Evolutionary conservation across 2,113 vertebrate genomes (phyloP), one percentile per base, ranked within the genome.

Genomic region (Coregonus clupeaformis): DNA sequence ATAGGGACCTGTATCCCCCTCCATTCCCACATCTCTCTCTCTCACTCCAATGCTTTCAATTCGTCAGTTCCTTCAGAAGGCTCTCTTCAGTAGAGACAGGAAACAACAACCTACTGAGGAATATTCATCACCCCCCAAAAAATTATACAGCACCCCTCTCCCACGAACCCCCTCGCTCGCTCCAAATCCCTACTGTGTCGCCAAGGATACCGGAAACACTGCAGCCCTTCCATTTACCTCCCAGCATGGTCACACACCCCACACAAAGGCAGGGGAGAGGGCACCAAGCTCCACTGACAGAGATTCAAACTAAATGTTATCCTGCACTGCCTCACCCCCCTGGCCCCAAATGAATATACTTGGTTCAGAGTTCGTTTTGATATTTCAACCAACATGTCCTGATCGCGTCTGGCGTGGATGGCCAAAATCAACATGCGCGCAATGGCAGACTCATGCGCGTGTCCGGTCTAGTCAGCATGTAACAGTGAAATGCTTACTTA

Each of bases 51-150:
- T 83, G 87, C 89, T 91, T 92, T 93, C 90, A 92, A 87, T 91
- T 92, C 90, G 91, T 92, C 90, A 91, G 86, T 92, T 90, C 76
- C 91, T 93, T 92, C 91, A 85, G 90, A 88, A 84, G 80, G 85
- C 88, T 90, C 90, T 91, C 92, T 91, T 91, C 91, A 89, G 80
- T 87, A 74, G 81, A 91, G 89, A 91, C 87, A 69, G 78, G 79
- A 86, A 93, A 94, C 93, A 94, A 94, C 92, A 90, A 91, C 89
- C 90, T 91, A 92, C 90, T 87, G 75, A 90, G 92, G 93, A 94
- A 94, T 93, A 91, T 88, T 89, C 89, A 81, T 81, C 85, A 83
- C 79, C 74, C 85, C 72, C 72, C 70, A 78, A 81, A 84, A 81
- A 90, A 91, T 91, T 91, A 93, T 91, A 88, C 88, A 89, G 77